phyloP scores from a whole-genome alignment of 2,797 vertebrate genomes.

The Sebastes iracundus region DNA sequence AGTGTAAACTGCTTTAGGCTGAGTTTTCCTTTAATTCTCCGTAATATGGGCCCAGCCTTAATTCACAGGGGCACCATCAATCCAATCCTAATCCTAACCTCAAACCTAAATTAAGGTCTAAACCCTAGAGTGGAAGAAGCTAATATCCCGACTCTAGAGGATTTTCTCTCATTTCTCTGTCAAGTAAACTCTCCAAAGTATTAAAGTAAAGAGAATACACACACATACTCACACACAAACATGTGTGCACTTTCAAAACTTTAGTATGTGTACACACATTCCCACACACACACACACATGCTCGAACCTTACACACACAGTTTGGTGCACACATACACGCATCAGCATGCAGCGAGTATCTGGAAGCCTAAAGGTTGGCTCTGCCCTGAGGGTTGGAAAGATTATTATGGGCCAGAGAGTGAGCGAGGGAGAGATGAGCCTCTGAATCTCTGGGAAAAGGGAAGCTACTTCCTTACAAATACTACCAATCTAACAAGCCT shows the following conservation, averaged over 20 bases:
- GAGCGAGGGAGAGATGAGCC: conserved; percentile 18
- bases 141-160: not conserved
- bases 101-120: not conserved
- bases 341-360: conserved; percentile 39
- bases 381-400: conserved; percentile 41
- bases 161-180: not conserved
- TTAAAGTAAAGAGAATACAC: not conserved
- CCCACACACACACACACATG: not conserved
- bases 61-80: not conserved
- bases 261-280: not conserved
- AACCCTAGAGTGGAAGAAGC: not conserved
- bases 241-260: not conserved
- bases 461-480: conserved; percentile 23
- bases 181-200: not conserved
- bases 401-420: conserved; percentile 49
- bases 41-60: not conserved
- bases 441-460: conserved; percentile 29
- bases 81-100: conserved; percentile 3
- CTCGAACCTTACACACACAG: not conserved
- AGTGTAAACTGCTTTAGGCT: not conserved
- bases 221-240: not conserved
- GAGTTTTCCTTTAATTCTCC: not conserved
- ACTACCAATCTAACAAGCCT: conserved; percentile 22
- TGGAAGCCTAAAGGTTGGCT: conserved; percentile 49
- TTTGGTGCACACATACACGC: not conserved